Percentiles rank a stretch among this genome's conserved stretches.
phyloP scores from a whole-genome alignment of 2,888 invertebrate species.

The Eupeodes latifasciatus region DNA sequence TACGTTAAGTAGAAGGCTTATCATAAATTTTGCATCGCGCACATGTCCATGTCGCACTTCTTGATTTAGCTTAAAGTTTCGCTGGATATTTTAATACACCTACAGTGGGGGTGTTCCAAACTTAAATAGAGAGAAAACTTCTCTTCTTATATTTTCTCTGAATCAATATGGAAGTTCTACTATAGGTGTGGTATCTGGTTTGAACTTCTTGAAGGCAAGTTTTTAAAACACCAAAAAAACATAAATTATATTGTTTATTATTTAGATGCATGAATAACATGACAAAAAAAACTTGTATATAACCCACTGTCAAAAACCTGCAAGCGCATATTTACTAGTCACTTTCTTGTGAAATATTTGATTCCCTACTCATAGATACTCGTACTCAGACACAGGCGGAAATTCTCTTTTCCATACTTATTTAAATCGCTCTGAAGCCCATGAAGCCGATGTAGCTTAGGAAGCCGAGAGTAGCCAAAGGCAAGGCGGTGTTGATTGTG shows the following conservation, averaged over 20 bases:
- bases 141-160: no score
- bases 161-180: no score
- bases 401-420: conserved; percentile 49
- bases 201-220: no score
- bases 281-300: neutral
- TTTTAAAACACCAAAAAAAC: no score
- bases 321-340: conserved; percentile 41
- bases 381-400: conserved; percentile 42
- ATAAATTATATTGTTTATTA: no score
- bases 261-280: no score
- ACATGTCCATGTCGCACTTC: conserved; percentile 53
- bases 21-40: conserved; percentile 63
- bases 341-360: conserved; percentile 65
- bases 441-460: neutral
- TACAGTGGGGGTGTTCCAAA: conserved; percentile 41
- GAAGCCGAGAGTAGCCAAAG: conserved; percentile 8
- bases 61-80: conserved; percentile 33
- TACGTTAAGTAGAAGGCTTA: conserved; percentile 40
- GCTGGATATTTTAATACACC: conserved; percentile 22
- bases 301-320: conserved; percentile 39
- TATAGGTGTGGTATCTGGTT: no score
- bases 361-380: conserved; percentile 45
- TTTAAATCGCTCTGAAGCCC: neutral
- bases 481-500: neutral
- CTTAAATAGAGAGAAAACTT: neutral